A percentile compares a stretch with the other conserved stretches of the same genome.
phyloP scores from a whole-genome alignment of 2,113 vertebrate species.

The Fregata magnificens region DNA sequence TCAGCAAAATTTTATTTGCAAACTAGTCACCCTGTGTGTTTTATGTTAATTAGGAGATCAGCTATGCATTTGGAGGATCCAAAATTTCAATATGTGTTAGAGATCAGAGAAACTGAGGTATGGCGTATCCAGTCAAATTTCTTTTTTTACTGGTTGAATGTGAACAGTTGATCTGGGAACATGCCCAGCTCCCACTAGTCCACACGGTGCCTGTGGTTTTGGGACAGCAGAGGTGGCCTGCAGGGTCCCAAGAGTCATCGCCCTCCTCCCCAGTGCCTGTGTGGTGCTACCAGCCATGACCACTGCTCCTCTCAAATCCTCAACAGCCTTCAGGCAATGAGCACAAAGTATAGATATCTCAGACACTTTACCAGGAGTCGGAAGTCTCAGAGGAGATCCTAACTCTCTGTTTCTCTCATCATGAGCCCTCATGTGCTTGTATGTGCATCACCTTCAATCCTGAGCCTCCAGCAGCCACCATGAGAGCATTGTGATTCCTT shows the following conservation, averaged over 20 bases:
- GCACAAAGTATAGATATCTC: not conserved
- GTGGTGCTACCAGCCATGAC: not conserved
- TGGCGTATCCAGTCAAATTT: not conserved
- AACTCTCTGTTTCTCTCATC: not conserved
- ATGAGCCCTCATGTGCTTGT: not conserved
- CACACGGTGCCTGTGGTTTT: not conserved
- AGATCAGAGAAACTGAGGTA: not conserved
- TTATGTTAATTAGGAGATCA: not conserved
- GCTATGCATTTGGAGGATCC: not conserved
- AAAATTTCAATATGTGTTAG: not conserved
- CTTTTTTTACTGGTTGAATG: not conserved
- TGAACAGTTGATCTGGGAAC: not conserved
- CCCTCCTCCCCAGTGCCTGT: not conserved
- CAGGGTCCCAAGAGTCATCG: not conserved
- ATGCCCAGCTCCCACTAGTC: not conserved
- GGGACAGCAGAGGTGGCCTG: not conserved
- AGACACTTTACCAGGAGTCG: not conserved
- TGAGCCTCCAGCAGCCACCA: not conserved
- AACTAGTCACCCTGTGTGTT: not conserved
- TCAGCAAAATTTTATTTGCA: not conserved
- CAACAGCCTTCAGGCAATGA: not conserved
- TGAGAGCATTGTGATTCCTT: not conserved
- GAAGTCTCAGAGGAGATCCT: not conserved
- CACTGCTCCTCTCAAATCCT: not conserved
- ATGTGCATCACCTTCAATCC: not conserved